These are phyloP conservation scores for Acrocephalus kingi DNA, from an alignment of 2,113 vertebrate species.

Conservation along the genomic window DNA sequence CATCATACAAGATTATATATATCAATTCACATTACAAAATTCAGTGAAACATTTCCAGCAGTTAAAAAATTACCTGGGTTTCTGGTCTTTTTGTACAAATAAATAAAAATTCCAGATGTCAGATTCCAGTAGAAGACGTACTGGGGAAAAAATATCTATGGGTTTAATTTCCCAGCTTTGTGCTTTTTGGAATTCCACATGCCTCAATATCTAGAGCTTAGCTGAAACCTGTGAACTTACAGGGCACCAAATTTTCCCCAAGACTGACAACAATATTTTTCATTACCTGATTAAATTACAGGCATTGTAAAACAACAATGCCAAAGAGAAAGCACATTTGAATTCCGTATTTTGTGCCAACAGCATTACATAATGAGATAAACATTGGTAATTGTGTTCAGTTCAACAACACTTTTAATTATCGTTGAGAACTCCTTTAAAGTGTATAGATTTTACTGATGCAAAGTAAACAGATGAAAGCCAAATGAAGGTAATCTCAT, in stretches of 20 bases:
- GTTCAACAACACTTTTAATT: conserved; percentile 73
- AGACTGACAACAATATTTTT: not conserved
- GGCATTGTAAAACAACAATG: not conserved
- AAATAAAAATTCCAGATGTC: not conserved
- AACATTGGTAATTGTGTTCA: conserved; percentile 65
- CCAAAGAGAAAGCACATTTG: conserved; percentile 4
- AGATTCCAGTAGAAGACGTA: not conserved
- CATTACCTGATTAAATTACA: not conserved
- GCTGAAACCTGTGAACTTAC: not conserved
- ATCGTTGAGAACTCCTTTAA: conserved; percentile 55
- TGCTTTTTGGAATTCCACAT: not conserved
- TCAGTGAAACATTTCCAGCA: not conserved
- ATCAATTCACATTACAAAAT: not conserved
- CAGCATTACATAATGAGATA: conserved; percentile 47
- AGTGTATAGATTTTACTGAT: conserved; percentile 64
- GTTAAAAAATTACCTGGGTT: not conserved
- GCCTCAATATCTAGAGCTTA: not conserved
- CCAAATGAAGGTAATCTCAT: conserved; percentile 21
- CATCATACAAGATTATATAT: not conserved
- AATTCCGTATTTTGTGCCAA: conserved; percentile 10
- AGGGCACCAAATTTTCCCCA: not conserved
- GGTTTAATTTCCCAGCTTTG: not conserved
- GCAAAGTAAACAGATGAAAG: conserved; percentile 58
- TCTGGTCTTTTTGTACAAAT: not conserved
- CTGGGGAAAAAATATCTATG: not conserved